Base-by-base conservation (phyloP, 1,140 invertebrate species). In the Gonatopus flavifemur region DNA sequence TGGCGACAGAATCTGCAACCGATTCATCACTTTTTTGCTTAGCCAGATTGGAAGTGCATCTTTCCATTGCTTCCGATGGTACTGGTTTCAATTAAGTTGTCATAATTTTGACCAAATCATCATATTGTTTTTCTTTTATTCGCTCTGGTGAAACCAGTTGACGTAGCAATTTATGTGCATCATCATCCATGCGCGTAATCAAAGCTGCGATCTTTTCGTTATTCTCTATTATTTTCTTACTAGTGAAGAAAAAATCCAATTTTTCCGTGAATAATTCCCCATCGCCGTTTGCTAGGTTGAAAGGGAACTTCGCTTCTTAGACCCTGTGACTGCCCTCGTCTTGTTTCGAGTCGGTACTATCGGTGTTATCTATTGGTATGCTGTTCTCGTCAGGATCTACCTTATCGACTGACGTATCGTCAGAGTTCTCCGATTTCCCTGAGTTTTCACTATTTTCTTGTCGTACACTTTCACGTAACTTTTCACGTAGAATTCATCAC, bases 21-120 rank as follows among this genome's bases (percentile, higher is more conserved):
- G 33, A 31, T 39, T 52, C 42, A 8, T 18, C 15, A 19, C 5
- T 7, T 21, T 46, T 15, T 32, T 46, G 50, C 18, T 3, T 13
- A 46, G 32, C 35, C 20, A 18, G 8, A 16, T 52, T 7, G 37
- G 46, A 52, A 15, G 18, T 52, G 36, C 16, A 52, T 30, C 50
- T 37, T 13, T 52, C 42, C 28, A 46, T 20, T 10, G 32, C 18
- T 22, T 39, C 35, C 12, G 24, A 46, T 7, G 50, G 50, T 10
- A 8, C 30, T 32, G 33, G 50, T 13, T 46, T 39, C 3, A 38
- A 24, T 19, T 40, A 43, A 4, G 19, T 13, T 3, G 2, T 5
- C 36, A 52, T 16, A 8, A 38, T 18, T 16, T 38, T 21, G 1
- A 21, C 16, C 7, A 39, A 8, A 4, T 52, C 22, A 5, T 37